Conservation (phyloP, 2,888 invertebrate species). For the Luperina nickerlii region DNA sequence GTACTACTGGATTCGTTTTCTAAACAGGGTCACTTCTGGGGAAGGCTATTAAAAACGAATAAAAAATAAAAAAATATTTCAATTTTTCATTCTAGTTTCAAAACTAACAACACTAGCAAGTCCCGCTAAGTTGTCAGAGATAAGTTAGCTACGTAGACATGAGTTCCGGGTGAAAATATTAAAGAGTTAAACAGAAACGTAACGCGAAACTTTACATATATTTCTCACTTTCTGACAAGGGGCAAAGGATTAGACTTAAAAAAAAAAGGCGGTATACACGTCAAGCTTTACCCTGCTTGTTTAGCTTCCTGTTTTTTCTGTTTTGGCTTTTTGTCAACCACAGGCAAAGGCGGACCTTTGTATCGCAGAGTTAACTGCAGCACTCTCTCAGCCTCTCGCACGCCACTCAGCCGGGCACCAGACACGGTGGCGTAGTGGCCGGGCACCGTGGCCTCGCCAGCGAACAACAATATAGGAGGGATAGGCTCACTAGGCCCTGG, state of each 20-base stretch:
- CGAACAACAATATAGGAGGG: slow-evolving; percentile 94
- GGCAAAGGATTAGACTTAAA: slow-evolving; percentile 26
- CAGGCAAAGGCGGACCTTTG: slow-evolving; percentile 84
- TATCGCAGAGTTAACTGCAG: slow-evolving; percentile 90
- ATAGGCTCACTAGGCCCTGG: slow-evolving; percentile 91
- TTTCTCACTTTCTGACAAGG: slow-evolving; percentile 45
- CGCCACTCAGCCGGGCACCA: slow-evolving; percentile 94
- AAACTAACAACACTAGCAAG: slow-evolving; percentile 75
- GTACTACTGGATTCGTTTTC: too few relatives aligned
- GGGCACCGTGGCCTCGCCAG: slow-evolving; percentile 95
- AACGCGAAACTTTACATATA: slow-evolving; percentile 60
- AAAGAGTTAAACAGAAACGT: slow-evolving; percentile 57
- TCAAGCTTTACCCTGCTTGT: slow-evolving; percentile 19
- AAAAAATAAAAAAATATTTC: slow-evolving; percentile 40
- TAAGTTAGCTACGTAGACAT: slow-evolving; percentile 68
- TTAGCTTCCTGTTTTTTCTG: slow-evolving; percentile 31
- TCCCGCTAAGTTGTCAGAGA: slow-evolving; percentile 69
- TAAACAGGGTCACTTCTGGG: too few relatives aligned
- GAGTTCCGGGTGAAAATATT: slow-evolving; percentile 73
- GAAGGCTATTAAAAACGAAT: too few relatives aligned
- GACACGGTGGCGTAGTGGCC: slow-evolving; percentile 94
- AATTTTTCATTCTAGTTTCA: slow-evolving; percentile 72
- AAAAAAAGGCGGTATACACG: slow-evolving; percentile 6
- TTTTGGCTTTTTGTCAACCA: slow-evolving; percentile 18
- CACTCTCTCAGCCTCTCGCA: slow-evolving; percentile 94